Evolutionary conservation across 2,888 invertebrate species (phyloP), one percentile per base, ranked within the genome.

Genomic region (Drosophila kokeensis): DNA sequence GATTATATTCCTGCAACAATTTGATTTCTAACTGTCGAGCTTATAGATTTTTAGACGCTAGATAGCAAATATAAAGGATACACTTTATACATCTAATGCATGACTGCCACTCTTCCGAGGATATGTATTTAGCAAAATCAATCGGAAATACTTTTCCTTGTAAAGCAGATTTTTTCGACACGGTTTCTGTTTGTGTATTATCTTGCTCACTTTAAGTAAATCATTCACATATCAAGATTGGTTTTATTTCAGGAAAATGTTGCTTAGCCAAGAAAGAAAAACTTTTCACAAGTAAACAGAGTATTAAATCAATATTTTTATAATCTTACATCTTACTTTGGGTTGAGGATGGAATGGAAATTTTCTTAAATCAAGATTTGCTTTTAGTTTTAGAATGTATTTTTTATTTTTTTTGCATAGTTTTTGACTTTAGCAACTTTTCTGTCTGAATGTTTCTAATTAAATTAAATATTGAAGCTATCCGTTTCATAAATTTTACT

Each of bases 1-100:
- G 29, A 40, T 2, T 66, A 61, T 58, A 57, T 73, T 49, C 30
- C 29, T 13, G 21, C 21, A 61, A 57, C 15, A 13, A 7, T 40
- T 21, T 57, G n/a, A 18, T 4, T 52, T 52, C 2, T 30, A 52
- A 30, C n/a, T 27, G 21, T 21, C 13, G 21, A 48, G 48, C 8
- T 48, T 27, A 18, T 11, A 27, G 4, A 27, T 48, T 18, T 45
- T 21, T 21, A n/a, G 10, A 40, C 21, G 42, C 2, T 42, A 21
- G 2, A 42, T 21, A 24, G 45, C 24, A 24, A 24, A 4, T 15
- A 45, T 24, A 7, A 21, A 45, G 13, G 7, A 45, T 45, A 13
- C 13, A 21, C 7, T 24, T 45, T 45, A 21, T 7, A 13, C 21
- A 21, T 45, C 13, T 45, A 21, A 18, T 38, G 38, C 7, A 42